Percentiles rank a stretch among this genome's conserved stretches.
phyloP scores from a whole-genome alignment of 2,113 vertebrate species.

The Rhinopomastus cyanomelas region DNA sequence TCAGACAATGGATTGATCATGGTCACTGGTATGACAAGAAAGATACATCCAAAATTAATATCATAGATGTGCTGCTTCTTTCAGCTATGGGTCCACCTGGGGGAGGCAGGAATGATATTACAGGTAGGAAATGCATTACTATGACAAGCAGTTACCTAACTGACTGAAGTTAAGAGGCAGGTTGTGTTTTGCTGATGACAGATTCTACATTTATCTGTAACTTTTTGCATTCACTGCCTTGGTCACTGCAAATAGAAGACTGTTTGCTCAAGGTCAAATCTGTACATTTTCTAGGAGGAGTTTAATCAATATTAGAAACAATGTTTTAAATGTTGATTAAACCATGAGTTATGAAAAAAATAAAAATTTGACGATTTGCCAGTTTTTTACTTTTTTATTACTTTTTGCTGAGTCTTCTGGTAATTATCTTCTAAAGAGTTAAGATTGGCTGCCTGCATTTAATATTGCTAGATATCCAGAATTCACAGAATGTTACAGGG shows the following conservation, averaged over 20 bases:
- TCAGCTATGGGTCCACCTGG: slow-evolving; percentile 94
- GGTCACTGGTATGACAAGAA: slow-evolving; percentile 92
- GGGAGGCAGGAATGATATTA: slow-evolving; percentile 90
- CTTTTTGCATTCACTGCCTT: not conserved
- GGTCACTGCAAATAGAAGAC: not conserved
- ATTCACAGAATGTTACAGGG: too few relatives aligned
- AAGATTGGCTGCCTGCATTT: not conserved
- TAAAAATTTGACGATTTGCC: not conserved
- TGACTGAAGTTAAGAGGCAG: not conserved
- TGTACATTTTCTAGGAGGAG: not conserved
- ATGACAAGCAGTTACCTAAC: not conserved
- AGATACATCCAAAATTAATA: slow-evolving; percentile 80
- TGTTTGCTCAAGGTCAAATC: not conserved
- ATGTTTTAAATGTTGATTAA: not conserved
- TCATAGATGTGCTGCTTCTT: slow-evolving; percentile 83
- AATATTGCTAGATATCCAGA: too few relatives aligned
- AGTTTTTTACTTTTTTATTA: not conserved
- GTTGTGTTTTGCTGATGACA: not conserved
- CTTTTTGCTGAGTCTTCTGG: not conserved
- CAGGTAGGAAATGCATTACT: slow-evolving; percentile 74
- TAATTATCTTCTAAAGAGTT: not conserved
- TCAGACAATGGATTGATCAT: slow-evolving; percentile 90
- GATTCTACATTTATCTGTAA: not conserved
- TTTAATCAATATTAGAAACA: not conserved
- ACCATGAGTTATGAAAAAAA: not conserved